Evolutionary conservation across 1,140 invertebrate genomes (phyloP).

Genomic region (Geopemphigus sp.): DNA sequence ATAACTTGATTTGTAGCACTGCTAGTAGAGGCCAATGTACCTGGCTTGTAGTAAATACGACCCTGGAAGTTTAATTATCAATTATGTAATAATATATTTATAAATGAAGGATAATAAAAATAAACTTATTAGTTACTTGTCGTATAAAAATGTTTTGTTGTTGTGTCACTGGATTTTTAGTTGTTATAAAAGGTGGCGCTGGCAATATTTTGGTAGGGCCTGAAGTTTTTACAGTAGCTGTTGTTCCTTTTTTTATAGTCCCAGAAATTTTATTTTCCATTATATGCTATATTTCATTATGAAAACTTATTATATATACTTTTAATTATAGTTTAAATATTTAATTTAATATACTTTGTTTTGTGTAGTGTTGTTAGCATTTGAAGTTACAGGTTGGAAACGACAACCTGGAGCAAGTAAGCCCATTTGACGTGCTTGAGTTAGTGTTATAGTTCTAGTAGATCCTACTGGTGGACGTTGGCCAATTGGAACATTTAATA

Average conservation of each 20-base stretch:
- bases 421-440: slow-evolving; percentile 69
- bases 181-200: slow-evolving; percentile 59
- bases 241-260: slow-evolving; percentile 53
- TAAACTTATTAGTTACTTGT: slow-evolving; percentile 56
- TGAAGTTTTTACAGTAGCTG: slow-evolving; percentile 24
- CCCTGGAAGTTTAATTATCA: slow-evolving; percentile 25
- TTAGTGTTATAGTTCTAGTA: slow-evolving; percentile 69
- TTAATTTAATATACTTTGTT: slow-evolving; percentile 19
- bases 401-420: slow-evolving; percentile 60
- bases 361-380: slow-evolving; percentile 16
- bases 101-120: background rate
- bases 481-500: slow-evolving; percentile 41
- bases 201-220: slow-evolving; percentile 70
- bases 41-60: slow-evolving; percentile 50
- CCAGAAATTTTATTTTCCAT: slow-evolving; percentile 59
- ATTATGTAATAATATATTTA: background rate
- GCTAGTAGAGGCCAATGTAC: slow-evolving; percentile 49
- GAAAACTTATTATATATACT: slow-evolving; percentile 37
- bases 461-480: slow-evolving; percentile 55
- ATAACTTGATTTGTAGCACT: slow-evolving; percentile 31
- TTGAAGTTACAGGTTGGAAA: slow-evolving; percentile 59
- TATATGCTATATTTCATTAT: slow-evolving; percentile 55
- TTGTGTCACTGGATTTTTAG: slow-evolving; percentile 58
- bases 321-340: background rate
- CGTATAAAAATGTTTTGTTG: slow-evolving; percentile 63